Conservation (phyloP, 2,888 invertebrate genomes). For the Drosophila parthenogenetica region DNA sequence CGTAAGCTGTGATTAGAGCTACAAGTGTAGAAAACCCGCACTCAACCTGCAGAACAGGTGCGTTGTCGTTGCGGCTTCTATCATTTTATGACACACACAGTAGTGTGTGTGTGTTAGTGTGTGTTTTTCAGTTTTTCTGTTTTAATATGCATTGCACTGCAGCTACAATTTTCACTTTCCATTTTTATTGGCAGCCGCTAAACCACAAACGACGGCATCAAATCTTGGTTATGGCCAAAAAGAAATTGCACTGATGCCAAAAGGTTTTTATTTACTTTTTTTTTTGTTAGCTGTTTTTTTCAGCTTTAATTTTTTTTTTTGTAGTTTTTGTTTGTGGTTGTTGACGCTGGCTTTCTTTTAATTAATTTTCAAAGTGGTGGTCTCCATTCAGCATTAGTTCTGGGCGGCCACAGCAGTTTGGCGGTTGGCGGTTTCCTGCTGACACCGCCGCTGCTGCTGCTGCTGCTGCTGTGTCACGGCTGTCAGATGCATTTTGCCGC, state of each 20-base stretch:
- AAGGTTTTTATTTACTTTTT: conserved; percentile 56
- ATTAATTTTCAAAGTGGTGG: conserved; percentile 63
- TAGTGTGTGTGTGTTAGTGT: not conserved
- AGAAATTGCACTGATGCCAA: conserved; percentile 76
- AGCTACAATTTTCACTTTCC: conserved; percentile 79
- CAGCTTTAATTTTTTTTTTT: no score
- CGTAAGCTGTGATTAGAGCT: conserved; percentile 59
- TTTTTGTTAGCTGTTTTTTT: conserved; percentile 26
- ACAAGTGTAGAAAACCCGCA: conserved; percentile 68
- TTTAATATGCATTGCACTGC: conserved; percentile 77
- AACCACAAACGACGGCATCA: conserved; percentile 52
- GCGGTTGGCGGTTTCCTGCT: not conserved
- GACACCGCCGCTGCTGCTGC: conserved; percentile 9
- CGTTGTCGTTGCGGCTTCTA: conserved; percentile 63
- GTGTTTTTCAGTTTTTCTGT: conserved; percentile 29
- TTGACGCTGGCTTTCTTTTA: conserved; percentile 70
- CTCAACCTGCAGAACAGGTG: conserved; percentile 70
- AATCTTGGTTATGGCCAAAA: conserved; percentile 76
- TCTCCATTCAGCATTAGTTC: conserved; percentile 67
- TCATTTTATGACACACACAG: conserved; percentile 63
- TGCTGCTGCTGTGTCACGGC: conserved; percentile 66
- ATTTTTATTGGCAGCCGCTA: conserved; percentile 73
- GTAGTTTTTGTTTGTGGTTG: conserved; percentile 13
- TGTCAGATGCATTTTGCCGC: conserved; percentile 74
- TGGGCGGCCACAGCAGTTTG: conserved; percentile 54